Conservation (phyloP, 2,797 vertebrate species). For the Ispidina picta region DNA sequence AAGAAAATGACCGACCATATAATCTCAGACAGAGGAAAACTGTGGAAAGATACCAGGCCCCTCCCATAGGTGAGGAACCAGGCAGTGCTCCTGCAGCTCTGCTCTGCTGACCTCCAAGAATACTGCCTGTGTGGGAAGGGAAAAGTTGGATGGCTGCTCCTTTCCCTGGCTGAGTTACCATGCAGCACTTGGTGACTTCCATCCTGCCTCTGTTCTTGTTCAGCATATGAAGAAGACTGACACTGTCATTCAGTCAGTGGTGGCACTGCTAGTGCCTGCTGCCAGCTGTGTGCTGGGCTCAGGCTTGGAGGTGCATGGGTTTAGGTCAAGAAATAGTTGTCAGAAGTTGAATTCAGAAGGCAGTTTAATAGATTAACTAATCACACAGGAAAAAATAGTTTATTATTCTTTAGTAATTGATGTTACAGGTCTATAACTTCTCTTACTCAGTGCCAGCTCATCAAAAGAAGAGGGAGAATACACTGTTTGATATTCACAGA, state of each 20-base stretch:
- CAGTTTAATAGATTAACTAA: neutral
- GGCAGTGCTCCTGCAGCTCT: neutral
- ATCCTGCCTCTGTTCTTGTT: neutral
- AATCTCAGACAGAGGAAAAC: slow-evolving; percentile 98
- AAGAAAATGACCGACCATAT: slow-evolving; percentile 95
- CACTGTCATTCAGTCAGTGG: neutral
- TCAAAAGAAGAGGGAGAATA: slow-evolving; percentile 94
- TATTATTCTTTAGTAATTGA: neutral
- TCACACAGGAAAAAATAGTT: neutral
- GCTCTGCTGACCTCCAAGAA: neutral
- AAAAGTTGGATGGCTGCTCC: neutral
- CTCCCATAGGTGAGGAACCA: slow-evolving; percentile 89
- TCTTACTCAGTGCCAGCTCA: slow-evolving; percentile 90
- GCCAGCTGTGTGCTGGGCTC: neutral
- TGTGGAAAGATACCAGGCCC: slow-evolving; percentile 96
- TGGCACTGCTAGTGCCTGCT: neutral
- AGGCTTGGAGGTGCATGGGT: fast-evolving
- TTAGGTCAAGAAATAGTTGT: neutral
- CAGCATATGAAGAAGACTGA: fast-evolving
- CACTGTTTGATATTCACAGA: slow-evolving; percentile 96
- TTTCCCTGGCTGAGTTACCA: neutral
- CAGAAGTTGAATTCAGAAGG: neutral
- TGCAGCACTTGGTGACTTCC: neutral
- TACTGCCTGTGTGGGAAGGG: neutral
- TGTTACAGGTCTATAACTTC: neutral